These are phyloP conservation scores for Flabesymbios commensalis DNA, from an alignment of 2,888 invertebrate species.

Conservation along the genomic window DNA sequence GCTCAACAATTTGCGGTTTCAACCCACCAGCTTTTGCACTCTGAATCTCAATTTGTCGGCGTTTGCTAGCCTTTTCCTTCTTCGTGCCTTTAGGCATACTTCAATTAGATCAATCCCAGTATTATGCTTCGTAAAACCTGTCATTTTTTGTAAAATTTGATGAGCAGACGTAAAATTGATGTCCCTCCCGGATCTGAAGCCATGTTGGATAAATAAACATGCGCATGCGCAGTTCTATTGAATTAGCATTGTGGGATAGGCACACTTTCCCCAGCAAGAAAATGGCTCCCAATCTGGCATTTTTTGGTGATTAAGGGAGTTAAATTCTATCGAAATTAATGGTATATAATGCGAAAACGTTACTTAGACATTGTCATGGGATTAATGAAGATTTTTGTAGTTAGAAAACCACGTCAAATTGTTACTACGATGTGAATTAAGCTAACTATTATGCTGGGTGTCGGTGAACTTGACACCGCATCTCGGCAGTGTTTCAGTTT, in stretches of 20 bases:
- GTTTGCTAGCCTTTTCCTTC: slow-evolving; percentile 14
- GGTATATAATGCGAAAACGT: no score
- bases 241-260: slow-evolving; percentile 55
- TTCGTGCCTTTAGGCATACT: slow-evolving; percentile 23
- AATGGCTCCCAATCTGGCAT: slow-evolving; percentile 54
- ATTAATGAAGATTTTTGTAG: no score
- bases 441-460: no score
- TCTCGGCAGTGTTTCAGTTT: no score
- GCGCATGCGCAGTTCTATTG: slow-evolving; percentile 23
- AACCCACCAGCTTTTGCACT: slow-evolving; percentile 8
- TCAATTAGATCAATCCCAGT: slow-evolving; percentile 1
- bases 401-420: no score
- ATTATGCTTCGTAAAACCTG: neutral
- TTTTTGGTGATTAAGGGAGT: no score
- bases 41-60: slow-evolving; percentile 5
- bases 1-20: no score
- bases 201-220: slow-evolving; percentile 26
- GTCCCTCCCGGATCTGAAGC: slow-evolving; percentile 26
- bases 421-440: no score
- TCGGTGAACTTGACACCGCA: no score
- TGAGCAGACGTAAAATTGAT: neutral
- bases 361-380: no score
- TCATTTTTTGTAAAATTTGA: slow-evolving; percentile 6
- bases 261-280: slow-evolving; percentile 52
- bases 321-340: no score